Evolutionary conservation across 2,888 invertebrate genomes (phyloP).

Genomic region (Carabus problematicus): DNA sequence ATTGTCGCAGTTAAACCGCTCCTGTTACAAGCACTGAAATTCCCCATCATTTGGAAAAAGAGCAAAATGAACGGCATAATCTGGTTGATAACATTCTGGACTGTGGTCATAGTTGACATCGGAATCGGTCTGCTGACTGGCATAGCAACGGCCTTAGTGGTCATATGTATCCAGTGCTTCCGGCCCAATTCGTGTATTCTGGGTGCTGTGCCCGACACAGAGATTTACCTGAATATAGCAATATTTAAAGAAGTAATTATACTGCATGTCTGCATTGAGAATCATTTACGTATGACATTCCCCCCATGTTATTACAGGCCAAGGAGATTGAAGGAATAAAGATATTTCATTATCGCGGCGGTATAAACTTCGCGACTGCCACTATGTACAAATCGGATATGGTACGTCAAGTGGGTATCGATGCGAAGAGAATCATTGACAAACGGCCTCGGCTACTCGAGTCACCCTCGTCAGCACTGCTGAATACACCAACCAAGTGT

Average conservation of each 20-base stretch:
- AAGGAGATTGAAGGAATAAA: conserved; percentile 65
- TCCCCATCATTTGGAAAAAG: conserved; percentile 76
- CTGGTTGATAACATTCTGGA: conserved; percentile 82
- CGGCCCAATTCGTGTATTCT: conserved; percentile 73
- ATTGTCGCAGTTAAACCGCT: conserved; percentile 83
- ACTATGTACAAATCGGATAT: conserved; percentile 12
- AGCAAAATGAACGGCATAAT: conserved; percentile 81
- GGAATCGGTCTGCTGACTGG: conserved; percentile 79
- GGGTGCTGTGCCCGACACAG: conserved; percentile 75
- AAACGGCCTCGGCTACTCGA: not conserved
- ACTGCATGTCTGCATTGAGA: not conserved
- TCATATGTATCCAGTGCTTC: conserved; percentile 75
- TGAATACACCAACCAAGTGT: conserved; percentile 56
- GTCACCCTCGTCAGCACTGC: conserved; percentile 40
- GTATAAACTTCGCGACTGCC: conserved; percentile 30
- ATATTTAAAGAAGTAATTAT: conserved; percentile 72
- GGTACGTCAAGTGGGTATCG: not conserved
- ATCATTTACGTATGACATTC: not conserved
- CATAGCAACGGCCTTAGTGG: conserved; percentile 73
- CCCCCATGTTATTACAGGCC: conserved; percentile 57
- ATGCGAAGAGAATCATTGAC: conserved; percentile 20
- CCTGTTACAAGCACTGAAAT: conserved; percentile 75
- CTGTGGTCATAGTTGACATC: conserved; percentile 79
- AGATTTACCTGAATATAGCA: conserved; percentile 75
- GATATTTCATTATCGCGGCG: conserved; percentile 57